Percentiles rank a stretch among this genome's conserved stretches.
These are phyloP conservation scores for Clusia tigrina DNA, from an alignment of 2,888 invertebrate genomes.

Conservation along the genomic window DNA sequence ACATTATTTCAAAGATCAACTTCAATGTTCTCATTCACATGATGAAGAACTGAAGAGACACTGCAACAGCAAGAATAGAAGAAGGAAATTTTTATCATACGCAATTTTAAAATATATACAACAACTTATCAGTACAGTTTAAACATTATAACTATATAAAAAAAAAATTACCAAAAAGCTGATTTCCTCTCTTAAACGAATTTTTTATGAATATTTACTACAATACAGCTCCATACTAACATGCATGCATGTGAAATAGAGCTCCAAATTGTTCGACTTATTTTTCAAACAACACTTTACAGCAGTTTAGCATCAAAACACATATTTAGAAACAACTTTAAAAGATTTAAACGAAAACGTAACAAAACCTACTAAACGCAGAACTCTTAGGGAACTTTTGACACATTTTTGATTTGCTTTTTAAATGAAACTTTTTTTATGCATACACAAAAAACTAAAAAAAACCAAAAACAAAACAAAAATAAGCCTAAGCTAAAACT, in stretches of 20 bases:
- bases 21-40: too few species aligned
- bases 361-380: conserved; percentile 19
- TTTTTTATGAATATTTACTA: conserved; percentile 13
- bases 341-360: not conserved
- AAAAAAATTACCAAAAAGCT: not conserved
- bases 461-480: conserved; percentile 13
- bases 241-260: too few species aligned
- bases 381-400: conserved; percentile 48
- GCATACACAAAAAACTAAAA: conserved; percentile 13
- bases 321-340: not conserved
- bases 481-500: conserved; percentile 21
- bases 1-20: too few species aligned
- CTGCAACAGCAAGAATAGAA: too few species aligned
- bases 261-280: not conserved
- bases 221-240: conserved; percentile 2
- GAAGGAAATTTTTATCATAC: too few species aligned
- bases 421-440: conserved; percentile 20
- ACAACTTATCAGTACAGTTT: too few species aligned
- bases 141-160: conserved; percentile 15
- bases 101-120: too few species aligned
- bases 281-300: not conserved
- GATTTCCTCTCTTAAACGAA: conserved; percentile 25
- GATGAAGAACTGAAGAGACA: too few species aligned
- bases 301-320: not conserved
- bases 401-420: conserved; percentile 24